Evolutionary conservation across 2,888 invertebrate genomes (phyloP).

Genomic region (Trichacis sp.): DNA sequence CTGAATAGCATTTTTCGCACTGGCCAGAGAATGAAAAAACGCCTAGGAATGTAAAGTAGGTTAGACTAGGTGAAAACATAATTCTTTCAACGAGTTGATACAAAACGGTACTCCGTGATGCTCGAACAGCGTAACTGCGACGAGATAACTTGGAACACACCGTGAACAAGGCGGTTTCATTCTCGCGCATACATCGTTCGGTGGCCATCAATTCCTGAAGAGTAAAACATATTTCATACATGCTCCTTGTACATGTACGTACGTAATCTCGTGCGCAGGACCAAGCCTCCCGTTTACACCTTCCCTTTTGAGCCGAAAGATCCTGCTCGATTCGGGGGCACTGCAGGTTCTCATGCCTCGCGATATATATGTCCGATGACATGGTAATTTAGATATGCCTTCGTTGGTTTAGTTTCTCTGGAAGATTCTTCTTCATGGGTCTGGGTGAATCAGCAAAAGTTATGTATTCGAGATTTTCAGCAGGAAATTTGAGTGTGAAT

Average conservation of each 20-base stretch:
- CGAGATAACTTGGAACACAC: slow-evolving; percentile 2
- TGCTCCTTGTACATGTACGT: slow-evolving; percentile 30
- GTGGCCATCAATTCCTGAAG: slow-evolving; percentile 56
- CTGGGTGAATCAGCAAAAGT: not conserved
- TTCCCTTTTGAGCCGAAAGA: slow-evolving; percentile 17
- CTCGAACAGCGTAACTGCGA: not conserved
- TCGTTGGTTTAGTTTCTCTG: slow-evolving; percentile 19
- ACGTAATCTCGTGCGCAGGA: slow-evolving; percentile 19
- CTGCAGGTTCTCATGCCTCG: slow-evolving; percentile 29
- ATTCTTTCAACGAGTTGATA: slow-evolving; percentile 10
- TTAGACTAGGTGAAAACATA: not conserved
- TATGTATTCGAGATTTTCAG: too few relatives aligned
- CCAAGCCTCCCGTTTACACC: slow-evolving; percentile 34
- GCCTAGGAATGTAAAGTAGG: not conserved
- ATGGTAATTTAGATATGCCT: slow-evolving; percentile 35
- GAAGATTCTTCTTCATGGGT: not conserved
- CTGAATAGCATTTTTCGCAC: slow-evolving; percentile 1
- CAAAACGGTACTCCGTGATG: slow-evolving; percentile 28
- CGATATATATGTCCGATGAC: slow-evolving; percentile 34
- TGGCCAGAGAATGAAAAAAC: not conserved
- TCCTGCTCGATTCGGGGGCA: slow-evolving; percentile 25
- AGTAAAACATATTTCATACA: slow-evolving; percentile 57
- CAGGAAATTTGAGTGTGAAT: too few relatives aligned
- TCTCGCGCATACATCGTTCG: slow-evolving; percentile 33
- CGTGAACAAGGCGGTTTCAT: slow-evolving; percentile 29